These are phyloP conservation scores for Agelastica alni DNA, from an alignment of 2,888 invertebrate species.

Conservation along the genomic window DNA sequence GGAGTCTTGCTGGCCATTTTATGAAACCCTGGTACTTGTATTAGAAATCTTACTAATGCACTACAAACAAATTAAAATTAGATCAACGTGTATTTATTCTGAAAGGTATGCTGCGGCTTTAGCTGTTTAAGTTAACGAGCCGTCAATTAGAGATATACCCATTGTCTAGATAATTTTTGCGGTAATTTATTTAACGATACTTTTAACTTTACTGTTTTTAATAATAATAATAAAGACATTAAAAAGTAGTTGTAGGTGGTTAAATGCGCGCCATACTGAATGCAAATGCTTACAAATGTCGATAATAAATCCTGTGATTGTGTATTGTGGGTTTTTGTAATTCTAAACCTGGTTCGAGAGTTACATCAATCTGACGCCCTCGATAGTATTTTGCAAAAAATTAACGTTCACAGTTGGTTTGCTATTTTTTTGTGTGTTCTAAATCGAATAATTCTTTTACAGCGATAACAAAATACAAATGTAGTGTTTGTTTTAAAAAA, in stretches of 20 bases:
- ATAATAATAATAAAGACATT: slow-evolving; percentile 38
- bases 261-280: slow-evolving; percentile 32
- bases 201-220: slow-evolving; percentile 3
- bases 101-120: too few relatives aligned
- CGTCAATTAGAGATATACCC: background rate
- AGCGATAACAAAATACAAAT: too few relatives aligned
- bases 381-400: slow-evolving; percentile 23
- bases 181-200: background rate
- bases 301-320: slow-evolving; percentile 45
- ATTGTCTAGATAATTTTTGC: background rate
- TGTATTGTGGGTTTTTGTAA: slow-evolving; percentile 45
- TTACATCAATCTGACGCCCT: slow-evolving; percentile 45
- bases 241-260: slow-evolving; percentile 35
- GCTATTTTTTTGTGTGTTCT: too few relatives aligned
- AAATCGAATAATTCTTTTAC: too few relatives aligned
- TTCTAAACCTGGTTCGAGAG: slow-evolving; percentile 42
- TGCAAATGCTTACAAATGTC: slow-evolving; percentile 41
- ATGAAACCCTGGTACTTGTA: too few relatives aligned
- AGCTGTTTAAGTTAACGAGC: background rate
- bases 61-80: too few relatives aligned
- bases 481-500: too few relatives aligned
- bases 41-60: too few relatives aligned
- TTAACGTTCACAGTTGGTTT: background rate
- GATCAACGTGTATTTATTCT: too few relatives aligned
- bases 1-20: too few relatives aligned